These are phyloP conservation scores for Nasonia oneida DNA, from an alignment of 2,888 invertebrate genomes.

Conservation along the genomic window DNA sequence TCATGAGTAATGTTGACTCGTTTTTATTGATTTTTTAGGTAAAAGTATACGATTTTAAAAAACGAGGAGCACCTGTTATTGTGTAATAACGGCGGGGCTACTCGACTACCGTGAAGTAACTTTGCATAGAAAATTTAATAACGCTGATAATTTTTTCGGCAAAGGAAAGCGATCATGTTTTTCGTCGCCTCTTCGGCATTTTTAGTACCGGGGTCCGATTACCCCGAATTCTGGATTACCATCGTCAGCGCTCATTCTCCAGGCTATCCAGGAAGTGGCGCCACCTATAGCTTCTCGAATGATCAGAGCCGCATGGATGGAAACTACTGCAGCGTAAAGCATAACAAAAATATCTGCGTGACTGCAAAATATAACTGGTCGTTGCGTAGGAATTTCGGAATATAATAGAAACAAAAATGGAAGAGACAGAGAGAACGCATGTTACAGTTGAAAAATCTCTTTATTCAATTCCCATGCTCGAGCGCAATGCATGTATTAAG, in stretches of 20 bases:
- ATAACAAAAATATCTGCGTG: neutral
- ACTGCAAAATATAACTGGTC: neutral
- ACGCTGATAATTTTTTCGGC: neutral
- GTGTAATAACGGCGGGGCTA: no score
- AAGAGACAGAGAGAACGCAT: neutral
- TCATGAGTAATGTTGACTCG: no score
- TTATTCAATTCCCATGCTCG: constrained; percentile 55
- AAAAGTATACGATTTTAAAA: no score
- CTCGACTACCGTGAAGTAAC: no score
- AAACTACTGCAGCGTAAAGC: neutral
- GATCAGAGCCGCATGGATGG: neutral
- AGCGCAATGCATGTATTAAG: constrained; percentile 3
- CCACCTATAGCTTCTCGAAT: constrained; percentile 46
- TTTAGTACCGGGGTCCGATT: neutral
- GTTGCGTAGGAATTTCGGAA: neutral
- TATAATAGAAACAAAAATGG: neutral
- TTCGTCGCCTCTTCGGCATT: neutral
- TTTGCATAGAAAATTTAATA: neutral
- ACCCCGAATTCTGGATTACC: neutral
- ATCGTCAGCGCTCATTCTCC: neutral
- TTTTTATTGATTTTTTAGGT: no score
- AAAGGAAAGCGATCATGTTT: neutral
- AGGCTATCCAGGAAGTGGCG: constrained; percentile 38
- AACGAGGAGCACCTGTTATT: no score
- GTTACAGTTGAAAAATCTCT: constrained; percentile 28